phyloP scores from a whole-genome alignment of 2,113 vertebrate species.

The Menura novaehollandiae region DNA sequence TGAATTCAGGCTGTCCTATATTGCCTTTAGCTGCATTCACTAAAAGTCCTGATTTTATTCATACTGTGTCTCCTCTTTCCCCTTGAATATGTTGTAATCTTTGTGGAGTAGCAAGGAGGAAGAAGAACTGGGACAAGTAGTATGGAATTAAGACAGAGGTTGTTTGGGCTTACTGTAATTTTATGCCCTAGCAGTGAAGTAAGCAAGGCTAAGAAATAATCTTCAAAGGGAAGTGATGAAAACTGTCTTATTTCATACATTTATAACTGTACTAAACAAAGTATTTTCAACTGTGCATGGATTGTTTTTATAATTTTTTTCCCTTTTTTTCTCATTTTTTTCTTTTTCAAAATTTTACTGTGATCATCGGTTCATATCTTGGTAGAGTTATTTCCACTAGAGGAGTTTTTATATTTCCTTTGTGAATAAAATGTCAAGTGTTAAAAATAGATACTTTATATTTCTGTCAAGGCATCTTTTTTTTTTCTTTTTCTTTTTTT shows the following conservation, averaged over 20 bases:
- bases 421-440: slow-evolving; percentile 52
- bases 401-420: slow-evolving; percentile 25
- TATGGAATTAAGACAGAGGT: background rate
- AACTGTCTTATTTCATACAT: background rate
- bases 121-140: background rate
- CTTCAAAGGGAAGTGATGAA: slow-evolving; percentile 1
- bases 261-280: slow-evolving; percentile 13
- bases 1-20: background rate
- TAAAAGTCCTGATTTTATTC: background rate
- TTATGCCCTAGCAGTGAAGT: background rate
- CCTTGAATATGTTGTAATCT: background rate
- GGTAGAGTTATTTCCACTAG: slow-evolving; percentile 7
- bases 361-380: background rate
- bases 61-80: background rate
- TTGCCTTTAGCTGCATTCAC: background rate
- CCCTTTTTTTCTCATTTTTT: background rate
- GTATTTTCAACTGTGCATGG: background rate
- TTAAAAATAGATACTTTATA: slow-evolving; percentile 43
- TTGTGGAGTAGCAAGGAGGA: background rate
- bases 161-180: background rate
- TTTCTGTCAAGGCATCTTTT: background rate
- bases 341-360: background rate
- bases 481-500: background rate
- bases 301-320: background rate
- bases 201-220: background rate